Percentiles rank a stretch among this genome's conserved stretches.
Evolutionary conservation across 2,888 invertebrate species (phyloP).

Genomic region (Caenorhabditis sulstoni): DNA sequence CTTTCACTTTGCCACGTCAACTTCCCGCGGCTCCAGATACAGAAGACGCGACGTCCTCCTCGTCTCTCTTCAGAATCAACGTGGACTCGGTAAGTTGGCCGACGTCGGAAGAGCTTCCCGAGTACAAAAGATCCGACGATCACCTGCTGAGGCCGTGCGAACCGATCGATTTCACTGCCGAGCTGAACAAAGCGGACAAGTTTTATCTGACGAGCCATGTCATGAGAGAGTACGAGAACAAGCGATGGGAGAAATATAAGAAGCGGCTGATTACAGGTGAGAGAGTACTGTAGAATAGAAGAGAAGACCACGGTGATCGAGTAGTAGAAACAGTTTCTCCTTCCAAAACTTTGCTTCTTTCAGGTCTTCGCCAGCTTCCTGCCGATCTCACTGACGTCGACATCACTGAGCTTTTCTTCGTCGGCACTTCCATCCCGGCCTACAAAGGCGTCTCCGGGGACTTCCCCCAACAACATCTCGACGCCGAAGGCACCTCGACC

Average conservation of each 20-base stretch:
- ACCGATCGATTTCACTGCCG: slow-evolving; percentile 56
- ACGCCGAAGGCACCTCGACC: slow-evolving; percentile 7
- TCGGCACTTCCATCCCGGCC: slow-evolving; percentile 36
- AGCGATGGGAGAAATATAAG: slow-evolving; percentile 27
- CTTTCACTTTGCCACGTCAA: slow-evolving; percentile 19
- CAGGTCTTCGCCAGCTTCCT: slow-evolving; percentile 21
- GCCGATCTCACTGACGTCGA: background rate
- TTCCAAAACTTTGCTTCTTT: background rate
- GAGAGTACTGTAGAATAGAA: background rate
- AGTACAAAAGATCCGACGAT: slow-evolving; percentile 33
- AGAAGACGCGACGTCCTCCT: background rate
- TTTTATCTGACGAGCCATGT: slow-evolving; percentile 58
- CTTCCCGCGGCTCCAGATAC: background rate
- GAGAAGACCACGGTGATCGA: too few species aligned
- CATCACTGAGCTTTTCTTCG: slow-evolving; percentile 46
- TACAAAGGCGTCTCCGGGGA: slow-evolving; percentile 35
- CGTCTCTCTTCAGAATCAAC: slow-evolving; percentile 30
- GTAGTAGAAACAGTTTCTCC: too few species aligned
- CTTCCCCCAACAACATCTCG: slow-evolving; percentile 5
- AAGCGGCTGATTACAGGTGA: slow-evolving; percentile 2
- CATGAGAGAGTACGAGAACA: slow-evolving; percentile 39
- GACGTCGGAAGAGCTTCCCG: slow-evolving; percentile 16
- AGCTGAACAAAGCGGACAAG: slow-evolving; percentile 59
- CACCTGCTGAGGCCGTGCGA: slow-evolving; percentile 29
- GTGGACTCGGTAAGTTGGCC: slow-evolving; percentile 14